These are phyloP conservation scores for Tragelaphus strepsiceros DNA, from an alignment of 2,113 vertebrate species.

Conservation along the genomic window DNA sequence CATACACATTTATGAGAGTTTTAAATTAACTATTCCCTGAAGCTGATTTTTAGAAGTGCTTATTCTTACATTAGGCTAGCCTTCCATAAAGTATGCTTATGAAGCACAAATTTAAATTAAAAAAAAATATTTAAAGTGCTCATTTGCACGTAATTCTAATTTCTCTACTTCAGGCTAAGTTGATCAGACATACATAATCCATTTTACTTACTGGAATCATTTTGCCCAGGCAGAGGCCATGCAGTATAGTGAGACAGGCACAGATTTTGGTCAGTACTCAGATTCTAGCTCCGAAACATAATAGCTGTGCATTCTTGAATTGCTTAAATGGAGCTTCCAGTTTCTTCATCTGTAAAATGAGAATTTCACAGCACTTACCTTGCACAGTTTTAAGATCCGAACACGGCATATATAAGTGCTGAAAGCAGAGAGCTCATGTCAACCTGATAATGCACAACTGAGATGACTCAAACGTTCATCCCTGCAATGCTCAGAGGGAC, in stretches of 20 bases:
- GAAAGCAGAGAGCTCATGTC: neutral
- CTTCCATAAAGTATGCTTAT: neutral
- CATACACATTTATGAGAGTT: neutral
- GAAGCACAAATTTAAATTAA: neutral
- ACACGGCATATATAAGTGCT: neutral
- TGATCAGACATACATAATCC: neutral
- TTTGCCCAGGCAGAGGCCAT: neutral
- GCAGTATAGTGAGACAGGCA: neutral
- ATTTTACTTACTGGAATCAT: neutral
- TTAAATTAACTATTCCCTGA: neutral
- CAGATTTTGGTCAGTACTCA: neutral
- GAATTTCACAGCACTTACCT: neutral
- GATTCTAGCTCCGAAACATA: neutral
- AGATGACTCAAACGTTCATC: neutral
- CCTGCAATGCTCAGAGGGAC: neutral
- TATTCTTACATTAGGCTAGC: neutral
- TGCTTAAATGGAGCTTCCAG: neutral
- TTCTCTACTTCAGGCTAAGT: neutral
- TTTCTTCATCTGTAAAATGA: neutral
- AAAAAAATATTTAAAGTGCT: neutral
- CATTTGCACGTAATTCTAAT: neutral
- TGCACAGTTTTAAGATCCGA: neutral
- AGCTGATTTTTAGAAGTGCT: constrained; percentile 1
- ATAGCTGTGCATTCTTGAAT: neutral
- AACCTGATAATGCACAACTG: neutral